A percentile compares a stretch with the other conserved stretches of the same genome.
phyloP scores from a whole-genome alignment of 2,888 invertebrate genomes.

The Lasioglossum calceatum region DNA sequence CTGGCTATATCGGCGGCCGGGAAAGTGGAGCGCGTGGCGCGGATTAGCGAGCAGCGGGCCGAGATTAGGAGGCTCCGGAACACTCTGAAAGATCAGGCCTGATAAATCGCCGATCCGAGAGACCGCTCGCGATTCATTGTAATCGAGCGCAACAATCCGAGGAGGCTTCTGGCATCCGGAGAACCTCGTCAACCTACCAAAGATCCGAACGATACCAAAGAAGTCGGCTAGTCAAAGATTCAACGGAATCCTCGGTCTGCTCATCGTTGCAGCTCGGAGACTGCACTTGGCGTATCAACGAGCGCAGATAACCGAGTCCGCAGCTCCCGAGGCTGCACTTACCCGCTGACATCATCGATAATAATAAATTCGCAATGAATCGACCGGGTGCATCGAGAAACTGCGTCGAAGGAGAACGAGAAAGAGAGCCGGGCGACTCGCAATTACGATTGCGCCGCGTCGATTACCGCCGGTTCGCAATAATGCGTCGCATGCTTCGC shows the following conservation, averaged over 20 bases:
- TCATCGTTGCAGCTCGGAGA: not conserved
- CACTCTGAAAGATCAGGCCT: not conserved
- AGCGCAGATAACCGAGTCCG: not conserved
- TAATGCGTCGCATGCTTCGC: not conserved
- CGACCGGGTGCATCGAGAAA: not conserved
- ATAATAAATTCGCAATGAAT: conserved; percentile 41
- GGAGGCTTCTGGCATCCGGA: not conserved
- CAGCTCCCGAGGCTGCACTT: not conserved
- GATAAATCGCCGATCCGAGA: not conserved
- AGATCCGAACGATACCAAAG: not conserved
- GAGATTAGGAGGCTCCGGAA: not conserved
- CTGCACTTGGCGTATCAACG: not conserved
- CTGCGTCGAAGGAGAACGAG: not conserved
- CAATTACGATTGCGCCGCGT: conserved; percentile 32
- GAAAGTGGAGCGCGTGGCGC: conserved; percentile 6
- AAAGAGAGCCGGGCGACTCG: not conserved
- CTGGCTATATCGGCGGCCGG: not conserved
- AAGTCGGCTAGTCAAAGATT: not conserved
- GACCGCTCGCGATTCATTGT: not conserved
- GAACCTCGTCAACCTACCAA: not conserved
- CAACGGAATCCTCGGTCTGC: not conserved
- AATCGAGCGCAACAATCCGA: not conserved
- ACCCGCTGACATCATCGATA: conserved; percentile 35
- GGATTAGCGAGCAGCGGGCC: not conserved
- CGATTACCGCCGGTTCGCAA: conserved; percentile 31